Base-by-base conservation (phyloP, 2,113 vertebrate genomes). In the Catharus fuscescens region DNA sequence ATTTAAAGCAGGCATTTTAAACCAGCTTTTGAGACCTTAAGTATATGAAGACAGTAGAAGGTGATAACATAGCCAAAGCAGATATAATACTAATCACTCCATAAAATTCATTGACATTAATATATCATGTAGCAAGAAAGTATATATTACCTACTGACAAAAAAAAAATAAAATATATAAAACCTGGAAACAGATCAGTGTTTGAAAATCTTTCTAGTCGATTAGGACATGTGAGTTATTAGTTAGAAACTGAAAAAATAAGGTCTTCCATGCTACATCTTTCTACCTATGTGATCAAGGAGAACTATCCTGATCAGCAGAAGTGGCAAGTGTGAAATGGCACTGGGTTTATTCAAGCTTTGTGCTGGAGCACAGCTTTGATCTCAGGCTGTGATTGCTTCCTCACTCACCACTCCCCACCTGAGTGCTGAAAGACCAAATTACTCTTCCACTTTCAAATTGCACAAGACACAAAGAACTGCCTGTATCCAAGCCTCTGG, bases 1-100 rank as follows among this genome's bases (percentile, higher is more conserved):
- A 74, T 74, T 71, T 88, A 84, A 29, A 94, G 72, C 6, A 83
- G 47, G 11, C 60, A 76, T 91, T 92, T 94, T 69, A 88, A 88
- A 85, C 13, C 40, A 50, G 11, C 16, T 67, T 96, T 79, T 88
- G 77, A 79, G 29, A 59, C 72, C 28, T 65, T 66, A 86, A 71
- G 36, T 16, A 45, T 50, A 79, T 26, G 45, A 88, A 67, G 65
- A 92, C 57, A 53, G 56, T 47, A 76, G 40, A 86, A 80, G 36
- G 77, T 76, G 64, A 62, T 62, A 73, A 91, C 6, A 0, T 34
- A 72, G 53, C 36, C 71, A 87, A 91, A 50, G 15, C 26, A 94
- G 53, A 48, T 80, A 60, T 24, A 86, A 72, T 36, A 78, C 56
- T 42, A 79, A 69, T 61, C 57, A 91, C 69, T 78, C 48, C 60